phyloP scores from a whole-genome alignment of 2,113 vertebrate species.

The Merops nubicus region DNA sequence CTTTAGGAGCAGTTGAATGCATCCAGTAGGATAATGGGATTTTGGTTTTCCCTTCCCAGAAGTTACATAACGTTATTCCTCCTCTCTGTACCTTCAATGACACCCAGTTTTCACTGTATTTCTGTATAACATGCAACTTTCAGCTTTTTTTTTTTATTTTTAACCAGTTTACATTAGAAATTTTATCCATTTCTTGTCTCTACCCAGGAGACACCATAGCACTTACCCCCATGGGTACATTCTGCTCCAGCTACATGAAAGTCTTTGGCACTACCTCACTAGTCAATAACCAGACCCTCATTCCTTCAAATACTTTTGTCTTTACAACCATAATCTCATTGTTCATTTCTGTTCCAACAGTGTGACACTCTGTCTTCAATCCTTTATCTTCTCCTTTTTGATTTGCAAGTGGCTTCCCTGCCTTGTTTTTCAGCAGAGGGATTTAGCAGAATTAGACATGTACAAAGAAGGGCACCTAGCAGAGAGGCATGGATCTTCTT shows the following conservation, averaged over 20 bases:
- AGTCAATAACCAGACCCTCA: neutral
- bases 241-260: neutral
- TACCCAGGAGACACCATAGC: neutral
- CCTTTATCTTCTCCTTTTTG: neutral
- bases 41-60: neutral
- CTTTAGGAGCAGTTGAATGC: neutral
- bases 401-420: neutral
- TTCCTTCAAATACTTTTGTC: neutral
- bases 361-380: neutral
- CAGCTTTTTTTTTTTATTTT: neutral
- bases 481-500: fast-evolving
- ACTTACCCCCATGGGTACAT: neutral
- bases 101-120: neutral
- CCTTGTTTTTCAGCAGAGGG: neutral
- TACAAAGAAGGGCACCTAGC: neutral
- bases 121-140: neutral
- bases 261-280: neutral
- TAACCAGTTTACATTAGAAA: neutral
- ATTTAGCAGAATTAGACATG: neutral
- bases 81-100: neutral
- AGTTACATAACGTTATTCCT: neutral
- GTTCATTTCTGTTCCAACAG: neutral
- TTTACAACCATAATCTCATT: neutral
- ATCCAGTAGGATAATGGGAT: neutral
- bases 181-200: neutral